phyloP scores from a whole-genome alignment of 2,888 invertebrate genomes.

The Ashinkailepas kermadecensis region DNA sequence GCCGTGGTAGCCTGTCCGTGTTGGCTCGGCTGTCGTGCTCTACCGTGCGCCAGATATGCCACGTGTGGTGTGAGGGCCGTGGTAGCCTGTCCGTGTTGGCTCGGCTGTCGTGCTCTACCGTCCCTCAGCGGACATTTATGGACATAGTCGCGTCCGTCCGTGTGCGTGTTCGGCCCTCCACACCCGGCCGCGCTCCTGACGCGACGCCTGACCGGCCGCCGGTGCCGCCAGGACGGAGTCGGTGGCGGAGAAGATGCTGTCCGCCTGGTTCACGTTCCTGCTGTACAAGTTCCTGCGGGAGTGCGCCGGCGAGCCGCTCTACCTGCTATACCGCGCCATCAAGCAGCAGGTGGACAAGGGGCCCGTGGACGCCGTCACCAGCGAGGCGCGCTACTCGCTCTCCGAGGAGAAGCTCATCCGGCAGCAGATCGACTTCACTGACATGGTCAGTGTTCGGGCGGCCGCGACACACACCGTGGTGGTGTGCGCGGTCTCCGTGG shows the following conservation, averaged over 20 bases:
- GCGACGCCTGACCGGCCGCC: too few relatives aligned
- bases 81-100: not conserved
- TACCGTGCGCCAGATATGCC: too few relatives aligned
- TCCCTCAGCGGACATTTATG: not conserved
- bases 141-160: not conserved
- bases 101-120: not conserved
- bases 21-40: not conserved
- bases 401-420: conserved; percentile 98
- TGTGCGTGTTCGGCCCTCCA: not conserved
- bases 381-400: conserved; percentile 95
- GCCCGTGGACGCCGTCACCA: conserved; percentile 94
- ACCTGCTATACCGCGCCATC: conserved; percentile 95
- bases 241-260: conserved; percentile 98
- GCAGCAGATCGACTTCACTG: conserved; percentile 94
- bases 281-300: conserved; percentile 96
- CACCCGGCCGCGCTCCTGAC: too few relatives aligned
- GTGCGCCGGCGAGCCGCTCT: conserved; percentile 96
- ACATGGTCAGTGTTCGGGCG: conserved; percentile 53
- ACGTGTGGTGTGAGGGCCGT: not conserved
- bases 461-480: too few relatives aligned
- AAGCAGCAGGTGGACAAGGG: conserved; percentile 99
- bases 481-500: too few relatives aligned
- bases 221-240: conserved; percentile 68
- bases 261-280: conserved; percentile 99
- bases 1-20: not conserved